Conservation (phyloP, 1,140 invertebrate genomes). For the Sarcophaga bullata region DNA sequence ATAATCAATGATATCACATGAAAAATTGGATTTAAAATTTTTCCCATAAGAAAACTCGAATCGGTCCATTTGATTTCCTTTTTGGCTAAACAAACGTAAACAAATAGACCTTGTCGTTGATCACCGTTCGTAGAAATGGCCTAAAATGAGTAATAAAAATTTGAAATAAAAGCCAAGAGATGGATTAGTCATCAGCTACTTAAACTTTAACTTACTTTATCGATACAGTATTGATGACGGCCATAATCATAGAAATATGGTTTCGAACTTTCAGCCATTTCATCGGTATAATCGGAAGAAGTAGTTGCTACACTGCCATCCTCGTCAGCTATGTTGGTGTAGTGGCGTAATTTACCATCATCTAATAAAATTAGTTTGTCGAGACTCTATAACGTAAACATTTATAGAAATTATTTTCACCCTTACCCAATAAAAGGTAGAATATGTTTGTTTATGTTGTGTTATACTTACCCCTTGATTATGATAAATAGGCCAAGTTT, state of each 20-base stretch:
- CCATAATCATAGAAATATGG: constrained; percentile 75
- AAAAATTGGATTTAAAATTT: constrained; percentile 79
- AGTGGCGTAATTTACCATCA: constrained; percentile 77
- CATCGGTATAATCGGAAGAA: constrained; percentile 62
- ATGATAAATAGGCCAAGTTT: constrained; percentile 79
- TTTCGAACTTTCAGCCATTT: constrained; percentile 59
- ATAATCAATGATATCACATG: constrained; percentile 77
- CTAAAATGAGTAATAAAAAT: constrained; percentile 44
- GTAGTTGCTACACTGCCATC: constrained; percentile 63
- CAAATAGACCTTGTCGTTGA: constrained; percentile 70
- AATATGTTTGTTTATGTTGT: too few species aligned
- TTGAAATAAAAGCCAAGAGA: neutral
- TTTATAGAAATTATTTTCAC: constrained; percentile 9
- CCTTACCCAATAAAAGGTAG: neutral
- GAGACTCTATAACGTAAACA: constrained; percentile 53
- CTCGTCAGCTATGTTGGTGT: constrained; percentile 69
- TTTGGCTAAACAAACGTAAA: constrained; percentile 78
- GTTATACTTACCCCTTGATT: constrained; percentile 65
- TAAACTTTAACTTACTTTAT: constrained; percentile 70
- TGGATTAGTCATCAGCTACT: constrained; percentile 14
- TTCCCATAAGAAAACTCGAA: constrained; percentile 76
- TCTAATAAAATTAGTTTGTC: constrained; percentile 75
- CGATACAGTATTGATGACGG: constrained; percentile 80
- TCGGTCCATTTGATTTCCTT: constrained; percentile 75
- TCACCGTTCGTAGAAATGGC: constrained; percentile 52